Conservation (phyloP, 2,113 vertebrate species). For the Psittacus erithacus region DNA sequence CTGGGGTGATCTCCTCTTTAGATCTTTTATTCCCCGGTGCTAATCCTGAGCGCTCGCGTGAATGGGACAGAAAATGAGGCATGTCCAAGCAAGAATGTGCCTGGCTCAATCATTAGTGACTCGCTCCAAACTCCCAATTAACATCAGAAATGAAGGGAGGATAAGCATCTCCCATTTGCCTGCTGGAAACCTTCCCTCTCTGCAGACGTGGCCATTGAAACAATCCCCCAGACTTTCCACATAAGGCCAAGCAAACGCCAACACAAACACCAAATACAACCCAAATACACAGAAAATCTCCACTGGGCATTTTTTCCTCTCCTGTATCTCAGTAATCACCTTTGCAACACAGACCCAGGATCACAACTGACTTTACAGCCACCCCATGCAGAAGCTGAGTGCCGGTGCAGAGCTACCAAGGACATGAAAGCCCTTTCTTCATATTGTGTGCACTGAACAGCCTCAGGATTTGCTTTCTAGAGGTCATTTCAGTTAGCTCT, state of each 20-base stretch:
- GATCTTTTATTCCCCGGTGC: neutral
- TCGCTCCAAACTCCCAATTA: neutral
- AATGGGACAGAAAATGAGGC: neutral
- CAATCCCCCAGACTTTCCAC: neutral
- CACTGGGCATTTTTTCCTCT: neutral
- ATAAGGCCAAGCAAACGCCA: neutral
- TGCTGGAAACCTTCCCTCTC: neutral
- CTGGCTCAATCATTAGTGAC: neutral
- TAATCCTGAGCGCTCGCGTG: neutral
- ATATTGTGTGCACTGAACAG: neutral
- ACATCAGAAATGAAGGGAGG: neutral
- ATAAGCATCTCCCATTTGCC: neutral
- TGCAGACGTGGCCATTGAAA: neutral
- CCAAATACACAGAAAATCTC: neutral
- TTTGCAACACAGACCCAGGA: neutral
- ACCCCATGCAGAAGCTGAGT: neutral
- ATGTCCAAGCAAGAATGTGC: neutral
- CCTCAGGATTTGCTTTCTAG: neutral
- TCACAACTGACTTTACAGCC: neutral
- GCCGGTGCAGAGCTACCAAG: neutral
- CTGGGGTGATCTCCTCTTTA: neutral
- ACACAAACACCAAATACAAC: neutral
- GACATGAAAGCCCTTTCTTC: fast-evolving
- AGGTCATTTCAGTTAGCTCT: neutral
- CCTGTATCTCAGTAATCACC: neutral